Base-by-base conservation (phyloP, 2,797 vertebrate species). In the Cephalopachus bancanus region DNA sequence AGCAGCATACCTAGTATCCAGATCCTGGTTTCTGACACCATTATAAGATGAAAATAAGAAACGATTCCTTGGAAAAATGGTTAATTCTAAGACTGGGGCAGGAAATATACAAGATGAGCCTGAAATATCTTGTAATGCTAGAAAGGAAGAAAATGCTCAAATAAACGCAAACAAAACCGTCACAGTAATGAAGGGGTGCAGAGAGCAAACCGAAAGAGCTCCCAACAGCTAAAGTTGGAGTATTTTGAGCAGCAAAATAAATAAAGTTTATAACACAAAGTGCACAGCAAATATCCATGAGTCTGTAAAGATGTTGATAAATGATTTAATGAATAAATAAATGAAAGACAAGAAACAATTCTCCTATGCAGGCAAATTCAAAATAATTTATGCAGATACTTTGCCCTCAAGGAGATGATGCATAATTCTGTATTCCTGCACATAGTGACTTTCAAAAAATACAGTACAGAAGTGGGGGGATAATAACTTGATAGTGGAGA, bases 241-340 rank as follows among this genome's bases (percentile, higher is more conserved):
- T 15, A 88, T 72, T 93, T 60, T 44, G 65, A 91, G 10, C 28
- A 85, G 55, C 16, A 89, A 67, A 89, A 76, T 92, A 88, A 91
- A 75, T 37, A 67, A 71, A 26, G 51, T 67, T 89, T 91, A 81
- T 85, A 95, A 86, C 55, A 20, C 55, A 74, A 92, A 89, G 19
- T 67, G 67, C 60, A 83, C 93, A 87, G 75, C 57, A 83, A 96
- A 91, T 92, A 87, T 44, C 53, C 11, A 8, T 24, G 59, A 95
- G 33, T 53, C 57, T 91, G 10, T 83, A 93, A 51, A 78, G 37
- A 80, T 24, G 71, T 64, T 87, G 84, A 84, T 71, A 71, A 89
- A 62, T 81, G n/a, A 78, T 44, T 86, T 69, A 86, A 80, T 91
- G 19, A 90, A 62, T 91, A 91, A 84, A 71, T 76, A 91, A 92